phyloP scores from a whole-genome alignment of 1,140 invertebrate species.

The Laupala kohalensis region DNA sequence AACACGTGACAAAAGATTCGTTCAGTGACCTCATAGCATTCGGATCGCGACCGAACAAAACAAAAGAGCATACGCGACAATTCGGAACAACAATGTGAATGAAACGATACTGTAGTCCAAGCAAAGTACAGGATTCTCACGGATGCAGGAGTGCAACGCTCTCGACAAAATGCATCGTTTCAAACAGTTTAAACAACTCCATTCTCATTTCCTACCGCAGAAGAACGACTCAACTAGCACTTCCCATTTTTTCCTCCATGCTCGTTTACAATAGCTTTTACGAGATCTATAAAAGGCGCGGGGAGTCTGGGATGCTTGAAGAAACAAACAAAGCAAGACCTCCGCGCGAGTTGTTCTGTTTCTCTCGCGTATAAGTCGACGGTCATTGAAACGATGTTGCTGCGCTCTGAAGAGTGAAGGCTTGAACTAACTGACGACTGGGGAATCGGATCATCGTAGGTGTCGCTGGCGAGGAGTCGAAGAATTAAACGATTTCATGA shows the following conservation, averaged over 20 bases:
- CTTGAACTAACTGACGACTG: too few relatives aligned
- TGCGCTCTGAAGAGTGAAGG: not conserved
- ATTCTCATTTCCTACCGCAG: not conserved
- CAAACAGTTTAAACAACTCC: not conserved
- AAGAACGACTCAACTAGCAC: not conserved
- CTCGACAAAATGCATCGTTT: not conserved
- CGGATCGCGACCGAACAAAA: too few relatives aligned
- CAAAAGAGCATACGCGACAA: too few relatives aligned
- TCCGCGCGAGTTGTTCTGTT: too few relatives aligned
- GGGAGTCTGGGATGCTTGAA: not conserved
- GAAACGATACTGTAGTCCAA: too few relatives aligned
- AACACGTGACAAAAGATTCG: too few relatives aligned
- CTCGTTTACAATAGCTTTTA: not conserved
- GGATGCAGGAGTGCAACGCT: not conserved
- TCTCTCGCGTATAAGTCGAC: too few relatives aligned
- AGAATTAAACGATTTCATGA: too few relatives aligned
- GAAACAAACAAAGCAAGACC: not conserved
- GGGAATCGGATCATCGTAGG: too few relatives aligned
- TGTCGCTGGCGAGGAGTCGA: too few relatives aligned
- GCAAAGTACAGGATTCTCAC: not conserved
- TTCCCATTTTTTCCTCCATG: not conserved
- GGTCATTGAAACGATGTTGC: not conserved
- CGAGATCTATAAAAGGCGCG: not conserved
- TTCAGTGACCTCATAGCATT: too few relatives aligned
- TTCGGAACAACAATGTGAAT: too few relatives aligned